Percentiles rank a stretch among this genome's conserved stretches.
Evolutionary conservation across 2,113 vertebrate genomes (phyloP).

Genomic region (Pterocles burchelli): DNA sequence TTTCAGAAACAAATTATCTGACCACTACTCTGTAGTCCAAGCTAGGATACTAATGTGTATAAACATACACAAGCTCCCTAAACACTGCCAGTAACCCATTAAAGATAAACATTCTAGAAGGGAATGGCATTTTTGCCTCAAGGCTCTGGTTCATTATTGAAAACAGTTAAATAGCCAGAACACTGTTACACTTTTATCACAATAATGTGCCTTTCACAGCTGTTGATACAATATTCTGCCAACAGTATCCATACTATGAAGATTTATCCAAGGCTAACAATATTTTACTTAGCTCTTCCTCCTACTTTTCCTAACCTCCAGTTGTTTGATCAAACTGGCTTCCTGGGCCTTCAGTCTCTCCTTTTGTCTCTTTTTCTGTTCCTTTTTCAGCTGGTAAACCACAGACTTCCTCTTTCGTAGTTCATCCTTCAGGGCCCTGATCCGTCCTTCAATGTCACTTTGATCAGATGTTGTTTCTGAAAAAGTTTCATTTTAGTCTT

Average conservation of each 20-base stretch:
- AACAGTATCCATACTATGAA: not conserved
- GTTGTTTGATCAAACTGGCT: constrained; percentile 90
- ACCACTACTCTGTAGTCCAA: not conserved
- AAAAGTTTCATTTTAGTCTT: constrained; percentile 11
- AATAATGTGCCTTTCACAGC: not conserved
- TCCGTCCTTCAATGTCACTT: constrained; percentile 93
- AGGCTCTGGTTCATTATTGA: not conserved
- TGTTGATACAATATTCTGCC: not conserved
- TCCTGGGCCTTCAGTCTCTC: constrained; percentile 94
- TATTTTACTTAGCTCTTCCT: not conserved
- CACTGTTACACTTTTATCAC: not conserved
- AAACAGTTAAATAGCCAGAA: not conserved
- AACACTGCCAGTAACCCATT: not conserved
- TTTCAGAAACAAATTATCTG: not conserved
- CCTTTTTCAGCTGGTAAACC: constrained; percentile 92
- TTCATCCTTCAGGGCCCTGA: constrained; percentile 91
- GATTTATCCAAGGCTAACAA: not conserved
- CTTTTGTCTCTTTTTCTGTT: constrained; percentile 92
- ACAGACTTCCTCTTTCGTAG: constrained; percentile 89
- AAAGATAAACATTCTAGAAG: not conserved
- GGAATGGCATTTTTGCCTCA: not conserved
- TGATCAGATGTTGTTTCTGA: constrained; percentile 93
- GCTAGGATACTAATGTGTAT: not conserved
- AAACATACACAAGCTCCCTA: not conserved
- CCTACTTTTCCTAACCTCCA: constrained; percentile 82